Evolutionary conservation across 2,888 invertebrate genomes (phyloP).

Genomic region (Linnaemya tessellans): DNA sequence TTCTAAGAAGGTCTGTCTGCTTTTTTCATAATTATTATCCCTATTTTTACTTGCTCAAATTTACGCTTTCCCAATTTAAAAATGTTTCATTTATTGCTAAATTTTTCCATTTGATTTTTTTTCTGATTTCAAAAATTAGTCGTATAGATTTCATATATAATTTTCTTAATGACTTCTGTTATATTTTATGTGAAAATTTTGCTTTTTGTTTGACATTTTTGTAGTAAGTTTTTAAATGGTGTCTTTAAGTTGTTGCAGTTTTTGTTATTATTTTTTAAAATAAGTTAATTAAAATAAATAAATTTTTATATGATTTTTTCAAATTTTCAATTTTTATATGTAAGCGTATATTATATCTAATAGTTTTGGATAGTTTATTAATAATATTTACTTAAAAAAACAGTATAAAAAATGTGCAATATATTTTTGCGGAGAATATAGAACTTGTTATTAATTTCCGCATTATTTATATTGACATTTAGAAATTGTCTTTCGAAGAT

Average conservation of each 20-base stretch:
- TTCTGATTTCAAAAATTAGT: slow-evolving; percentile 56
- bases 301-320: not conserved
- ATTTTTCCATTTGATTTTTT: slow-evolving; percentile 41
- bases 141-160: slow-evolving; percentile 42
- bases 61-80: slow-evolving; percentile 12
- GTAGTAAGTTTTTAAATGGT: slow-evolving; percentile 16
- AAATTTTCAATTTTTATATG: not conserved
- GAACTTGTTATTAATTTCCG: too few relatives aligned
- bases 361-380: slow-evolving; percentile 32
- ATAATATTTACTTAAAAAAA: too few relatives aligned
- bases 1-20: slow-evolving; percentile 80
- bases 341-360: slow-evolving; percentile 52
- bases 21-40: slow-evolving; percentile 59
- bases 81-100: slow-evolving; percentile 60
- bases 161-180: slow-evolving; percentile 21
- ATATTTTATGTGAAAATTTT: slow-evolving; percentile 37
- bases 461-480: too few relatives aligned
- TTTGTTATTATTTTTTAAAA: slow-evolving; percentile 14
- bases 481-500: too few relatives aligned
- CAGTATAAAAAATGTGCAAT: too few relatives aligned
- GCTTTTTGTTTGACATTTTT: slow-evolving; percentile 26
- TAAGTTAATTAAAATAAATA: slow-evolving; percentile 42
- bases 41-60: slow-evolving; percentile 49
- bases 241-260: slow-evolving; percentile 36
- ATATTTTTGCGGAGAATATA: too few relatives aligned